Base-by-base conservation (phyloP, 2,113 vertebrate genomes). In the Sturnus vulgaris region DNA sequence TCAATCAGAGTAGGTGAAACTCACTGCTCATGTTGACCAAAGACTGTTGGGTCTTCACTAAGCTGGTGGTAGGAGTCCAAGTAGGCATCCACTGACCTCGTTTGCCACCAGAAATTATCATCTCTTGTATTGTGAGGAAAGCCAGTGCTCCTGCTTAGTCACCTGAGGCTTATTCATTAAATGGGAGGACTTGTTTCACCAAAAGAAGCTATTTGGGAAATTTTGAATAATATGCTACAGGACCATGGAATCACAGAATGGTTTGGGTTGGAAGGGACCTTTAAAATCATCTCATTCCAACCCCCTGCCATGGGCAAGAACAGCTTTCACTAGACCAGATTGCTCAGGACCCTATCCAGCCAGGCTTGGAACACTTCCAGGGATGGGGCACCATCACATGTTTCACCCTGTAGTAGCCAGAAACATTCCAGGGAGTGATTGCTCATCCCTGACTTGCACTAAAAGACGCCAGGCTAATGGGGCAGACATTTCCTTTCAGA, bases 11-110 rank as follows among this genome's bases (percentile, higher is more conserved):
- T 44, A 88, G 47, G 68, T 50, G 64, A 92, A 50, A 55, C 42
- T 90, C 3, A 0, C 30, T 73, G 30, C 52, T 66, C 5, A 2
- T 17, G 27, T 78, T 70, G 42, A 55, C 8, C 3, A 2, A 60
- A 80, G 61, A 31, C n/a, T n/a, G 20, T 15, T 46, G 33, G 17
- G 31, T 88, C n/a, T 80, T 65, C 0, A 0, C 39, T 70, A 10
- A 66, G 72, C 40, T 6, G 6, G n/a, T 49, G 49, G 22, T 4
- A 9, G 55, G 33, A 72, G 16, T 37, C 46, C 0, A 0, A 69
- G 25, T 2, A 63, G 30, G 30, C 59, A 72, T 22, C 16, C 24
- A 12, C 60, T n/a, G 27, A 35, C 47, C 21, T 40, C 1, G 4
- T 61, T 65, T 87, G 31, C 57, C 70, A 64, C 37, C 49, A 80